Percentiles rank a stretch among this genome's conserved stretches.
Conservation (phyloP, 2,797 vertebrate genomes). For the Sciurus carolinensis region DNA sequence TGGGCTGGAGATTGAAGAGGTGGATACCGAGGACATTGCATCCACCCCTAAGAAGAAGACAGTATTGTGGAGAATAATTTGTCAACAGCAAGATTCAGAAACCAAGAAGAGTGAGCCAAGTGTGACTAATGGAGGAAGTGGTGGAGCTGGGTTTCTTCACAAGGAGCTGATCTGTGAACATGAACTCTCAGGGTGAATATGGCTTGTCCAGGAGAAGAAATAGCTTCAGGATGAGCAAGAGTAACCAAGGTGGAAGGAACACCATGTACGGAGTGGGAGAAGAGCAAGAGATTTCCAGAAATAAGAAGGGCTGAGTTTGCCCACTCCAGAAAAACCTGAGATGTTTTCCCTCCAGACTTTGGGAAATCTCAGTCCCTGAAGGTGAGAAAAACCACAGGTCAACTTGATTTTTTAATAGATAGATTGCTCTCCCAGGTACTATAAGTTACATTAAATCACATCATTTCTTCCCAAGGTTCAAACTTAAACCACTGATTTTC, state of each 20-base stretch:
- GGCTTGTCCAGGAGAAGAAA: neutral
- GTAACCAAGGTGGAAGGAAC: neutral
- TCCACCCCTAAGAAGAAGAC: neutral
- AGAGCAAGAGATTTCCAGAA: neutral
- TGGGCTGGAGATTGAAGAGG: neutral
- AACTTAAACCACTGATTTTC: slow-evolving; percentile 72
- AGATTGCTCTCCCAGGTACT: neutral
- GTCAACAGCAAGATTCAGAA: neutral
- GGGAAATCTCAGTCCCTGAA: neutral
- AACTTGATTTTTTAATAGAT: neutral
- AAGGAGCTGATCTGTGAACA: neutral
- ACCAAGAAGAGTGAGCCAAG: neutral
- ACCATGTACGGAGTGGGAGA: neutral
- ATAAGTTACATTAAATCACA: neutral
- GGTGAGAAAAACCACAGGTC: slow-evolving; percentile 24
- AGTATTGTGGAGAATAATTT: neutral
- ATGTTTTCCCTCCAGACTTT: neutral
- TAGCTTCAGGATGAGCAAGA: neutral
- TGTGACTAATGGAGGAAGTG: neutral
- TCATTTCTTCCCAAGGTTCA: slow-evolving; percentile 27
- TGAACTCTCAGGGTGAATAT: neutral
- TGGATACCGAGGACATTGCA: neutral
- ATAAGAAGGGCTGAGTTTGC: neutral
- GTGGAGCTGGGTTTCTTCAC: neutral
- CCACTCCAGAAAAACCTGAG: neutral